Base-by-base conservation (phyloP, 2,113 vertebrate species). In the Azemiops feae region DNA sequence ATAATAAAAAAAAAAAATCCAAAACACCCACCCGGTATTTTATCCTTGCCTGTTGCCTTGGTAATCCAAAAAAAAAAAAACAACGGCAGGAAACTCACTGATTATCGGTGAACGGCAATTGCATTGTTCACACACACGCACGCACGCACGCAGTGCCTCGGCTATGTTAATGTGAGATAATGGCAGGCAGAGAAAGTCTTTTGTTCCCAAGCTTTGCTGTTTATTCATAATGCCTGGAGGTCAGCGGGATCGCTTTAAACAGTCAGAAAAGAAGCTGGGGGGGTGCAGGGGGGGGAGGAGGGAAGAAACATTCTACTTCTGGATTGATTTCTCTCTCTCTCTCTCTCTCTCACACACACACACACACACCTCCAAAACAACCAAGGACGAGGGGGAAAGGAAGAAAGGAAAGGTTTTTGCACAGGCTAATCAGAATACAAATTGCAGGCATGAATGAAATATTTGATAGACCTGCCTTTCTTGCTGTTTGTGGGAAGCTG, bases 91-190 rank as follows among this genome's bases (percentile, higher is more conserved):
- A 95, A 96, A 95, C 95, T 97, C 95, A 95, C 96, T 96, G 97
- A 96, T 96, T 96, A 97, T 96, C 95, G 93, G 95, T 95, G 97
- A 97, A 95, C 93, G 96, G 96, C 95, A 95, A 96, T 96, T 94
- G 94, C 96, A 97, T 96, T 96, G 97, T 97, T 97, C 97, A 96
- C 96, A 96, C 94, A 45, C 45, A 45, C 45, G 6, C 45, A 45
- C 5, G 3, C 45, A 45, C 3, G 3, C 45, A 93, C 6, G 95
- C 96, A 95, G 96, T 95, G 96, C 96, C 95, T 96, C 96, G 94
- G 96, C 97, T 97, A 97, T 96, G 96, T 96, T 97, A 97, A 97
- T 96, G 96, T 94, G 96, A 97, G 96, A 97, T 96, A 97, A 97
- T 97, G 97, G 97, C 96, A 96, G 96, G 95, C 96, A 96, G 96